phyloP scores from a whole-genome alignment of 2,113 vertebrate genomes.

The Chlamydotis undulata region DNA sequence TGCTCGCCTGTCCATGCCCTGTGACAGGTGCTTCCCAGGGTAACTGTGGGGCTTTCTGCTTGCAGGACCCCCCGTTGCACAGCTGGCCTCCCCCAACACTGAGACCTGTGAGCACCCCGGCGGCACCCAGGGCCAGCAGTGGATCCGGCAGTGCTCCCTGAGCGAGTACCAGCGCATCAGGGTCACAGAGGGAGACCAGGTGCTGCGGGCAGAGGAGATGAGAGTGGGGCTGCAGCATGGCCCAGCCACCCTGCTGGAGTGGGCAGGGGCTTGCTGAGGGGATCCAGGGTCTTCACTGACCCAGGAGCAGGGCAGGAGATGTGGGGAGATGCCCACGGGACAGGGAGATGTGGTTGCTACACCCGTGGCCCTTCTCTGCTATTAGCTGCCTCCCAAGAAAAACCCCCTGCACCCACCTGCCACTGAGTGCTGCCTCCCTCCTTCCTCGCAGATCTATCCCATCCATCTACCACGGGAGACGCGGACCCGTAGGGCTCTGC shows the following conservation, averaged over 20 bases:
- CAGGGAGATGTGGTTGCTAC: not conserved
- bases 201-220: not conserved
- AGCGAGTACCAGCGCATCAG: not conserved
- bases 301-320: not conserved
- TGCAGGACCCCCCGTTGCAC: not conserved
- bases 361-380: not conserved
- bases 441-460: slow-evolving; percentile 70
- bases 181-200: not conserved
- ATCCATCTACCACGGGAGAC: not conserved
- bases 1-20: accelerated
- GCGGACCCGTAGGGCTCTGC: slow-evolving; percentile 74
- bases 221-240: not conserved
- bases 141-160: not conserved
- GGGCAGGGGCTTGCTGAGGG: not conserved
- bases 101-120: accelerated
- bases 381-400: not conserved
- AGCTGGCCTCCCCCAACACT: too few species aligned
- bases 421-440: not conserved
- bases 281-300: not conserved
- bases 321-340: not conserved
- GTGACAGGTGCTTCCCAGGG: not conserved
- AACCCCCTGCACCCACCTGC: too few species aligned
- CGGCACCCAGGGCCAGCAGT: not conserved
- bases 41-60: not conserved
- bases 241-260: accelerated